These are phyloP conservation scores for Aphelenchoides bicaudatus DNA, from an alignment of 2,888 invertebrate genomes.

Conservation along the genomic window DNA sequence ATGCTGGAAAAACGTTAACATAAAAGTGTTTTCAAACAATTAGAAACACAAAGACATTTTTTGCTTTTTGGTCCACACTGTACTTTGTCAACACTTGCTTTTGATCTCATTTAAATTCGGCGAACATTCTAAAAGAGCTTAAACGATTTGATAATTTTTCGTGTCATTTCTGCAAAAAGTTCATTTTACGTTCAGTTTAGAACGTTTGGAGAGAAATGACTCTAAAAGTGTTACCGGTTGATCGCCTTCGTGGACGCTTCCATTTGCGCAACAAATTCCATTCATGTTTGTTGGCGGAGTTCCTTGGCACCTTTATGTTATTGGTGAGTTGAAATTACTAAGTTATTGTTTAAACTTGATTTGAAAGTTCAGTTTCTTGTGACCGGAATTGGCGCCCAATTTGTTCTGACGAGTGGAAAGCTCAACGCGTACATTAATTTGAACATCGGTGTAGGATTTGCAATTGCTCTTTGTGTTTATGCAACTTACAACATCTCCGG, in stretches of 20 bases:
- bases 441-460: constrained; percentile 38
- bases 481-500: constrained; percentile 45
- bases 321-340: constrained; percentile 28
- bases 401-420: constrained; percentile 46
- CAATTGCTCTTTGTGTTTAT: constrained; percentile 49
- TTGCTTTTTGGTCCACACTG: no score
- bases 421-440: constrained; percentile 52
- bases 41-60: no score
- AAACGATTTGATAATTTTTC: no score
- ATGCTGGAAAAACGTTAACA: no score
- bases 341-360: neutral
- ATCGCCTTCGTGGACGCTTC: constrained; percentile 38
- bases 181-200: no score
- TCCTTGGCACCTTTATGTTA: constrained; percentile 48
- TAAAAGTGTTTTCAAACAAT: no score
- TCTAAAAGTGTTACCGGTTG: constrained; percentile 22
- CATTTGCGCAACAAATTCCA: constrained; percentile 39
- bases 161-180: no score
- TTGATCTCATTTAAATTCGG: no score
- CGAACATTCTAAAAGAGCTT: no score
- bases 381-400: constrained; percentile 48
- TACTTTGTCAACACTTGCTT: no score
- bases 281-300: constrained; percentile 49
- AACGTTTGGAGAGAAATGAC: no score
- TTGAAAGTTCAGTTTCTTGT: constrained; percentile 44